Conservation (phyloP, 2,888 invertebrate genomes). For the Minunthozetes semirufus region DNA sequence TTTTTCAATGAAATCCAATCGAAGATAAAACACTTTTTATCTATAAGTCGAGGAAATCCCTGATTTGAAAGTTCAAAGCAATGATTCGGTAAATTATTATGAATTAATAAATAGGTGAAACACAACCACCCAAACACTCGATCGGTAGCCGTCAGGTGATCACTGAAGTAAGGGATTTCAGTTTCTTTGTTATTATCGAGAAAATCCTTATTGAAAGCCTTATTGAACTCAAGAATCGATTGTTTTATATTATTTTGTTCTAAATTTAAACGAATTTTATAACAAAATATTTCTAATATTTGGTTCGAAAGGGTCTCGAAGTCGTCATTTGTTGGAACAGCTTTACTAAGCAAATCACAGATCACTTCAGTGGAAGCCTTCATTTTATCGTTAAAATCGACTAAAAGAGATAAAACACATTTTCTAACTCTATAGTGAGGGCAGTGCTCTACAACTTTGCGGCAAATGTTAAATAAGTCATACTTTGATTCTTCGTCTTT, state of each 20-base stretch:
- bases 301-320: slow-evolving; percentile 42
- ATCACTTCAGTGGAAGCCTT: background rate
- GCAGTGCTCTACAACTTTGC: slow-evolving; percentile 47
- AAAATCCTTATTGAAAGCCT: background rate
- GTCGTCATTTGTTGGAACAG: background rate
- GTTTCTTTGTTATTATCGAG: background rate
- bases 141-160: slow-evolving; percentile 41
- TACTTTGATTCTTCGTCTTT: slow-evolving; percentile 40
- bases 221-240: background rate
- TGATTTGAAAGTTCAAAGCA: slow-evolving; percentile 31
- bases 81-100: slow-evolving; percentile 44
- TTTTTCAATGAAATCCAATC: slow-evolving; percentile 27
- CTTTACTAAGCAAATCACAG: background rate
- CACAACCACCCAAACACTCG: slow-evolving; percentile 45
- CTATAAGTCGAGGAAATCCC: slow-evolving; percentile 19
- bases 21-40: slow-evolving; percentile 28
- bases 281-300: slow-evolving; percentile 46
- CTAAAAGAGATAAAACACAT: slow-evolving; percentile 21
- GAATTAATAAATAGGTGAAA: slow-evolving; percentile 46
- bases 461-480: slow-evolving; percentile 45
- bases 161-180: slow-evolving; percentile 34
- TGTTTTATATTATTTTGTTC: slow-evolving; percentile 44
- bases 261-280: slow-evolving; percentile 44
- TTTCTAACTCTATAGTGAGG: slow-evolving; percentile 47
- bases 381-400: slow-evolving; percentile 7